phyloP scores from a whole-genome alignment of 2,113 vertebrate species.

The Ceratotherium simum region DNA sequence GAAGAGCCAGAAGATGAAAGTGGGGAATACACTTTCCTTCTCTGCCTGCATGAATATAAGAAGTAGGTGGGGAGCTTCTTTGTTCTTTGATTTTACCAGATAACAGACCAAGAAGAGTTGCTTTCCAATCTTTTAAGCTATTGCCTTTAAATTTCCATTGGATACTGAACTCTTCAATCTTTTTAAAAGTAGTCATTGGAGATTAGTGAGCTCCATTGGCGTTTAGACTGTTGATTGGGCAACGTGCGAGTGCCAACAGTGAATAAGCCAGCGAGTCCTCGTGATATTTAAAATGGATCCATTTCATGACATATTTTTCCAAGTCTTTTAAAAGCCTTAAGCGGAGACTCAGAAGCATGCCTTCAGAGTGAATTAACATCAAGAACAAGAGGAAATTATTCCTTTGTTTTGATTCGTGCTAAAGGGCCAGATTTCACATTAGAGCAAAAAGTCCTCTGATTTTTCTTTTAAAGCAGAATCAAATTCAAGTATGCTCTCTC shows the following conservation, averaged over 20 bases:
- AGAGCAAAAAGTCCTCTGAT: background rate
- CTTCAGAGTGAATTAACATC: background rate
- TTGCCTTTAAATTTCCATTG: background rate
- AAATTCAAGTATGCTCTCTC: background rate
- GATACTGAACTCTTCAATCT: background rate
- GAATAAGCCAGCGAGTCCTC: background rate
- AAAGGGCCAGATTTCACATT: background rate
- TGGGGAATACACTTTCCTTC: background rate
- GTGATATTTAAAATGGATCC: background rate
- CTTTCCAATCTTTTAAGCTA: background rate
- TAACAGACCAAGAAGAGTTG: background rate
- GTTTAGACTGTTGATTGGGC: background rate
- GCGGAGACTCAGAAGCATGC: background rate
- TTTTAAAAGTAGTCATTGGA: background rate
- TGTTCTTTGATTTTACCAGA: background rate
- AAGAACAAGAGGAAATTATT: background rate
- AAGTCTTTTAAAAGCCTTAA: background rate
- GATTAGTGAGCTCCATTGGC: background rate
- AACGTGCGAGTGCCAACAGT: background rate
- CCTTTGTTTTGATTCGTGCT: conserved; percentile 20
- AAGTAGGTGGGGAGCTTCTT: background rate
- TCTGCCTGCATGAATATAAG: background rate
- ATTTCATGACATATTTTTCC: background rate
- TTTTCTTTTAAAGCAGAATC: background rate
- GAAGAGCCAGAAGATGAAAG: background rate